Evolutionary conservation across 2,888 invertebrate genomes (phyloP), one percentile per base, ranked within the genome.

Genomic region (Heliconius aoede): DNA sequence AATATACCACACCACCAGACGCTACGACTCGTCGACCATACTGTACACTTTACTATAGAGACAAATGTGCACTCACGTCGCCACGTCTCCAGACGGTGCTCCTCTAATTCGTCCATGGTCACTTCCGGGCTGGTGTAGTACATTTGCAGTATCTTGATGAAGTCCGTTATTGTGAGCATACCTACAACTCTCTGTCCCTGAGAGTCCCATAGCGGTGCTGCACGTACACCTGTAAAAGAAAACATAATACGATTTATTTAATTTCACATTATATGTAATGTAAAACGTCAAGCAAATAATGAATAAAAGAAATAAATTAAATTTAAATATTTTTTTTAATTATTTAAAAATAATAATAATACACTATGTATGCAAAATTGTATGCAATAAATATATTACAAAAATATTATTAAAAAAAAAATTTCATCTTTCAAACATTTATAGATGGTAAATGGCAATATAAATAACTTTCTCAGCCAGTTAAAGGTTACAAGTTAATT

Each of bases 111-210:
- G 85, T 99, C 99, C 98, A 99, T 99, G 83, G 97, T 96, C 77
- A 97, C 97, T 85, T 97, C 95, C 74, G 98, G 98, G 85, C 98
- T 98, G 87, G 97, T 98, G 95, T 99, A 99, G 95, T 99, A 99
- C 97, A 98, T 99, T 93, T 98, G 97, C 85, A 99, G 96, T 86
- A 99, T 99, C 94, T 99, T 98, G 87, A 99, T 99, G 93, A 99
- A 99, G 94, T 99, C 99, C 74, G 99, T 99, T 86, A 99, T 99
- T 82, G 99, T 99, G 84, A 99, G 95, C 99, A 99, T 99, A 84
- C 99, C 99, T 81, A 99, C 97, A 94, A 98, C 99, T 90, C 97
- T 96, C 91, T 99, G 99, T 85, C 96, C 96, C 80, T 96, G 95
- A 82, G 98, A 98, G 93, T 99, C 99, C 99, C 99, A 99, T 82